Evolutionary conservation across 2,888 invertebrate species (phyloP), one percentile per base, ranked within the genome.

Genomic region (Agrochola circellaris): DNA sequence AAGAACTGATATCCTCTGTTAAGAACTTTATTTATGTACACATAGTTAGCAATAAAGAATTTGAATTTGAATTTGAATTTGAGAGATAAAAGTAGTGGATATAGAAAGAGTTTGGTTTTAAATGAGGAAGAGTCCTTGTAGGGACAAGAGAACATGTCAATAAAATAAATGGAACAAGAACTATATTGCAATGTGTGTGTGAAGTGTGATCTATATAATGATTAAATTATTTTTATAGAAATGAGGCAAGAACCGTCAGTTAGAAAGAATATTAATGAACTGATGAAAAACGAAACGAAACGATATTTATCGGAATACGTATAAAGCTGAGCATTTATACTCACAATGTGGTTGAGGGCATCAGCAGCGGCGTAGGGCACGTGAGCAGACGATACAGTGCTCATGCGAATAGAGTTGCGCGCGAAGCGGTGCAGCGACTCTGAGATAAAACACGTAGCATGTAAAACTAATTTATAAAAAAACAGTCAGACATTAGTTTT

Each of bases 351-450:
- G 23, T 69, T 62, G 34, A 89, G 78, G 0, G 88, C 76, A 7
- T 90, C 90, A 3, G 90, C 83, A 13, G 89, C 85, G 11, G 79
- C 79, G 73, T 62, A 69, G 8, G 88, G 88, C 30, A 88, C 56
- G 48, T 83, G 91, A 0, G 90, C 87, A 0, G 91, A 82, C 7
- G 90, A 84, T 42, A 91, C 81, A 0, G 91, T 85, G 8, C 92
- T 92, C 51, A 93, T 67, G 0, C 94, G 92, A 1, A 85, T 73
- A 65, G 95, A 94, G 77, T 90, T 89, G 62, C 95, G 93, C 3
- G 89, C 60, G 71, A 93, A 88, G 13, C 34, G 83, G 4, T 15
- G 62, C 23, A 5, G 1, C 82, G 90, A 74, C 88, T 91, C 67
- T 93, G 88, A 0, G 77, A 76, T 48, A 88, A 4, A 26, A 1